Percentiles rank a stretch among this genome's conserved stretches.
phyloP scores from a whole-genome alignment of 2,797 vertebrate species.

The Streptopelia turtur region DNA sequence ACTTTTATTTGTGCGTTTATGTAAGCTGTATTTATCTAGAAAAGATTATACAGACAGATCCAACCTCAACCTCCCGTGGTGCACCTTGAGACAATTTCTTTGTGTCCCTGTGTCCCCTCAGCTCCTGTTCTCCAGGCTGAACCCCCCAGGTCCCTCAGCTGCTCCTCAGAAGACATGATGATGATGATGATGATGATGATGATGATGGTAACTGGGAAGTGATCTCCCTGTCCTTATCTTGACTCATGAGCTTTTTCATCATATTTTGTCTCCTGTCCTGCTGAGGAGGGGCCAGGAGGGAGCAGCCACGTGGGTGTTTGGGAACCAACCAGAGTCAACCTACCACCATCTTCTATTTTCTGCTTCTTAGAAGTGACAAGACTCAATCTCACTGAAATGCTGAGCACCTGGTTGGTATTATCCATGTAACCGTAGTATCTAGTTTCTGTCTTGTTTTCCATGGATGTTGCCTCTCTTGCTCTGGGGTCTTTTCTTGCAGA shows the following conservation, averaged over 20 bases:
- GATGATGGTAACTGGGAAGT: background rate
- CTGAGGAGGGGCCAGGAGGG: background rate
- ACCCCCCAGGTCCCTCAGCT: too few relatives aligned
- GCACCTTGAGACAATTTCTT: too few relatives aligned
- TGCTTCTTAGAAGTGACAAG: background rate
- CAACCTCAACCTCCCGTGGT: too few relatives aligned
- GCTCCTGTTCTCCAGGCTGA: too few relatives aligned
- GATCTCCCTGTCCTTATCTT: background rate
- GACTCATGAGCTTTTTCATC: background rate
- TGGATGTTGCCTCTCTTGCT: background rate
- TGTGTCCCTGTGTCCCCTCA: too few relatives aligned
- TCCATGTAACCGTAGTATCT: background rate
- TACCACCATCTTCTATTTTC: background rate
- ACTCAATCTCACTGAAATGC: background rate
- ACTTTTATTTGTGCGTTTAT: background rate
- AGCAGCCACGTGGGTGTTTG: background rate
- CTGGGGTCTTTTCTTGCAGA: background rate
- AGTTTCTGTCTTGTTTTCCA: background rate
- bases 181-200: too few relatives aligned
- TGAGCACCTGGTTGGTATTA: background rate
- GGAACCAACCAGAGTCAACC: background rate
- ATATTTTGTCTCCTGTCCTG: background rate
- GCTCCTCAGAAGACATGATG: too few relatives aligned
- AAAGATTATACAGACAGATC: background rate
- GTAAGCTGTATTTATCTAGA: background rate